Conservation (phyloP, 2,888 invertebrate genomes). For the Scotopteryx bipunctaria region DNA sequence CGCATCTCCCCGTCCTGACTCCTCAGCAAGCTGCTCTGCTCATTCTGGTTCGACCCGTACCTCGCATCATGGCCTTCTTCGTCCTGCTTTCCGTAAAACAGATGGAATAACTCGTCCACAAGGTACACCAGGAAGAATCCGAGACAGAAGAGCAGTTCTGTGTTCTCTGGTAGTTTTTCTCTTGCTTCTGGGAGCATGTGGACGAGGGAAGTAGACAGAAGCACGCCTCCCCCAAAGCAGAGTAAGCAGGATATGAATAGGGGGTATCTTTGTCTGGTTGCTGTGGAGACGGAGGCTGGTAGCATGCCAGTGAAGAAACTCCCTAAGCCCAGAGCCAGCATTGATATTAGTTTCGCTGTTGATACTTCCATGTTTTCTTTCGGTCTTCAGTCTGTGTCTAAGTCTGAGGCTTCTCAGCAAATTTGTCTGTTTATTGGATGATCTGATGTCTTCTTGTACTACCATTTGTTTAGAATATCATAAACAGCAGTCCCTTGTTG, state of each 20-base stretch:
- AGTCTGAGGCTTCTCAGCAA: neutral
- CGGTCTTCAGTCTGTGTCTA: neutral
- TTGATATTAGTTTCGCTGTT: conserved; percentile 86
- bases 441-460: too few relatives aligned
- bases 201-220: conserved; percentile 89
- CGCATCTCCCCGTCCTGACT: conserved; percentile 60
- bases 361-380: conserved; percentile 68
- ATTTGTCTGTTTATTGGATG: too few relatives aligned
- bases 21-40: conserved; percentile 55
- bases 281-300: conserved; percentile 85
- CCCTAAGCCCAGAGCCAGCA: conserved; percentile 86
- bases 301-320: conserved; percentile 88
- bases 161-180: conserved; percentile 80
- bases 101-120: conserved; percentile 88
- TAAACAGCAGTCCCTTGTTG: too few relatives aligned
- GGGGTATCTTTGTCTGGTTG: conserved; percentile 83
- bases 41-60: conserved; percentile 51
- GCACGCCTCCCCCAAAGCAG: conserved; percentile 92
- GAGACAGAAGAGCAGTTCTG: conserved; percentile 86
- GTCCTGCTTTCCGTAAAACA: conserved; percentile 80
- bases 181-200: conserved; percentile 93
- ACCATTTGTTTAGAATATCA: too few relatives aligned
- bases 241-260: conserved; percentile 86
- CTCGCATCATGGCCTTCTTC: conserved; percentile 36
- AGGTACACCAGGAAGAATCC: conserved; percentile 89